Evolutionary conservation across 2,888 invertebrate species (phyloP).

Genomic region (Mesorhabditis spiculigera): DNA sequence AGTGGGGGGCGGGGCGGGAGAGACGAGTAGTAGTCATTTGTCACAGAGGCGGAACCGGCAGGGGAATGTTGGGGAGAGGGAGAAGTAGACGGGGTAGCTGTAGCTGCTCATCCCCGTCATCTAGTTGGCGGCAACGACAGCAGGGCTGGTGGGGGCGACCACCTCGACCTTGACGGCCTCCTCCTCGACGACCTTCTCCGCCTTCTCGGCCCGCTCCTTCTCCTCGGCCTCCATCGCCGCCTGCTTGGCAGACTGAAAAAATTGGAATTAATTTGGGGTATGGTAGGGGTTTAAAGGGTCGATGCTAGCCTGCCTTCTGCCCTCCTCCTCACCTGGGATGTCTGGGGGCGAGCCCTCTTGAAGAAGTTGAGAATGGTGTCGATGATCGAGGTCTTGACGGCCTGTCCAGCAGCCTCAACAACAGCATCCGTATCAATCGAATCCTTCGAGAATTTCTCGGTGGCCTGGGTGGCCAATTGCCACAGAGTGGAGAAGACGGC

Average conservation of each 20-base stretch:
- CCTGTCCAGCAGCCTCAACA: conserved; percentile 32
- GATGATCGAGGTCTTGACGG: conserved; percentile 41
- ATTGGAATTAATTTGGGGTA: background rate
- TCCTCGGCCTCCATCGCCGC: background rate
- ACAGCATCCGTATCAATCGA: conserved; percentile 43
- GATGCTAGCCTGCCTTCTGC: no score
- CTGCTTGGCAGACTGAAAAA: background rate
- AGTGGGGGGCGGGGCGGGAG: no score
- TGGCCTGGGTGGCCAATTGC: conserved; percentile 40
- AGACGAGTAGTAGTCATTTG: no score
- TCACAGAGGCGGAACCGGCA: no score
- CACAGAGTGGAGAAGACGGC: conserved; percentile 52
- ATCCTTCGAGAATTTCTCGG: conserved; percentile 40
- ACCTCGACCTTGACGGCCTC: background rate
- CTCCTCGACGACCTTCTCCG: background rate
- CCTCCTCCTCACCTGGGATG: background rate
- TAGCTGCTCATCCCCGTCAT: no score
- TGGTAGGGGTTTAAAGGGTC: no score
- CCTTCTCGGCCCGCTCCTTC: conserved; percentile 1
- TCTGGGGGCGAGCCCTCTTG: conserved; percentile 20
- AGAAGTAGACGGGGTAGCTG: no score
- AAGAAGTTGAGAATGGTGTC: conserved; percentile 49
- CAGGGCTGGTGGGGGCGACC: background rate
- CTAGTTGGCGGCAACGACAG: background rate
- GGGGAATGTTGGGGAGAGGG: no score